phyloP scores from a whole-genome alignment of 2,797 vertebrate species.

The Amblyopsis hoosieri region DNA sequence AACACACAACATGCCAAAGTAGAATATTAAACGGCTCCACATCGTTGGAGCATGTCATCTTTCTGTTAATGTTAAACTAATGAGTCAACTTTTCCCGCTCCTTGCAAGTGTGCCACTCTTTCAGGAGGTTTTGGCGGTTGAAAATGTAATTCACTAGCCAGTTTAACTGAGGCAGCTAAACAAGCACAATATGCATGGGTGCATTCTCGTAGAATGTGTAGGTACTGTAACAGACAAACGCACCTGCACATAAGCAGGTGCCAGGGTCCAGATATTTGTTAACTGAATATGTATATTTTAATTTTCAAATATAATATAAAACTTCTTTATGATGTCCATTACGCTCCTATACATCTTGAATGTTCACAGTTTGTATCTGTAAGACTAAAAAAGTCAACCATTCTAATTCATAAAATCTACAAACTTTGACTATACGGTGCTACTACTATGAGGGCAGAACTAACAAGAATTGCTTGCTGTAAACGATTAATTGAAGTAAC shows the following conservation, averaged over 20 bases:
- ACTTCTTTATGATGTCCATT: slow-evolving; percentile 16
- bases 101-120: slow-evolving; percentile 30
- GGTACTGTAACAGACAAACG: background rate
- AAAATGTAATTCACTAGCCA: slow-evolving; percentile 29
- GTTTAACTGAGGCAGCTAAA: background rate
- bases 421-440: no score
- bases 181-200: background rate
- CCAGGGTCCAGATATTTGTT: slow-evolving; percentile 8
- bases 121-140: slow-evolving; percentile 31
- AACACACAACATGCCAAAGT: slow-evolving; percentile 31
- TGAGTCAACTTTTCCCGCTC: slow-evolving; percentile 55
- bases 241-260: background rate
- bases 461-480: no score
- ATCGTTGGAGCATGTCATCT: slow-evolving; percentile 64
- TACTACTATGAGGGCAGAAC: no score
- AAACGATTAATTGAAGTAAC: no score
- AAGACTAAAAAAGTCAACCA: background rate
- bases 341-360: background rate
- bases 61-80: slow-evolving; percentile 76
- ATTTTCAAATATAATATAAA: slow-evolving; percentile 30
- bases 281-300: slow-evolving; percentile 12
- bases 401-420: no score
- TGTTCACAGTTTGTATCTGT: background rate
- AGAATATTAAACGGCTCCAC: slow-evolving; percentile 51
- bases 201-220: background rate